Evolutionary conservation across 2,113 vertebrate species (phyloP).

Genomic region (Boulengeromyrus knoepffleri): DNA sequence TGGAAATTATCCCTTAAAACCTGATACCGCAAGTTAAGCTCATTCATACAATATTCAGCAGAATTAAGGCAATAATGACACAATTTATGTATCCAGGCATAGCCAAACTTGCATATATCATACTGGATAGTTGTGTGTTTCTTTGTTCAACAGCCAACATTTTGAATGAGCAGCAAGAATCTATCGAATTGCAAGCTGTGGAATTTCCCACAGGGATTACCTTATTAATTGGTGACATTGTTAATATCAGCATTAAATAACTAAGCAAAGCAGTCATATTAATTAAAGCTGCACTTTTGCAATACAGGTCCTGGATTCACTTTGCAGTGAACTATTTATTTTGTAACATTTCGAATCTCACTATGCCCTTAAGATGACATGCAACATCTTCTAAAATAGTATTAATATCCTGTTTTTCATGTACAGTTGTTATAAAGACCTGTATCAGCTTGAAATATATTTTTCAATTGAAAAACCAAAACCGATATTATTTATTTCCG

Average conservation of each 20-base stretch:
- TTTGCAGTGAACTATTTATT: not conserved
- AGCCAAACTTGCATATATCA: not conserved
- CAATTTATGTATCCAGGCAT: not conserved
- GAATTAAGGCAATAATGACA: not conserved
- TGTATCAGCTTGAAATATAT: not conserved
- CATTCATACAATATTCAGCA: not conserved
- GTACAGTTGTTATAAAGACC: not conserved
- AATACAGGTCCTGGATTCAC: not conserved
- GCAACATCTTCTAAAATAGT: not conserved
- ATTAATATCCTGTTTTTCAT: not conserved
- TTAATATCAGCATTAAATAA: not conserved
- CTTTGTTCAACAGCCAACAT: not conserved
- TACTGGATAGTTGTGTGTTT: not conserved
- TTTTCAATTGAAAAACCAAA: not conserved
- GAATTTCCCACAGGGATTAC: not conserved
- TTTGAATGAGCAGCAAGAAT: not conserved
- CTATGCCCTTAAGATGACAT: not conserved
- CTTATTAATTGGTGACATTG: not conserved
- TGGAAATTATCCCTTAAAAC: not conserved
- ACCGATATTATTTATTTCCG: not conserved
- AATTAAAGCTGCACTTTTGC: not conserved
- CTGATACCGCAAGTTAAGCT: not conserved
- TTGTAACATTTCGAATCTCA: not conserved
- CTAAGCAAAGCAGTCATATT: not conserved
- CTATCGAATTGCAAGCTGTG: not conserved